Conservation (phyloP, 2,888 invertebrate species). For the Euplagia quadripunctaria region DNA sequence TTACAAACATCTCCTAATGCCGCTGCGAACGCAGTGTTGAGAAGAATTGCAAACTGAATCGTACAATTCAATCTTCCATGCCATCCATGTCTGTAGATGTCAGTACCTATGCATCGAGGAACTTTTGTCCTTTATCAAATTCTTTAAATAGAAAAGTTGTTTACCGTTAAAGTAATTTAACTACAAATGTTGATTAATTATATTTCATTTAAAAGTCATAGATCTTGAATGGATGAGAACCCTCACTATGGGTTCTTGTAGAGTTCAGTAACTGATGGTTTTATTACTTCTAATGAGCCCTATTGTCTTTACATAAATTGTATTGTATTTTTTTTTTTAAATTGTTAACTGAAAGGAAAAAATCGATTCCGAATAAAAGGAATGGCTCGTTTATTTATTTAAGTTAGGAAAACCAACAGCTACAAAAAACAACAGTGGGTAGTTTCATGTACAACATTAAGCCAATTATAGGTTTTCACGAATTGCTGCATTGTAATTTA, state of each 20-base stretch:
- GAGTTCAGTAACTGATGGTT: too few relatives aligned
- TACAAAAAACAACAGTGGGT: too few relatives aligned
- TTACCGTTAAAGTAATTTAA: background rate
- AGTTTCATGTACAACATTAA: too few relatives aligned
- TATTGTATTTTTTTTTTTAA: background rate
- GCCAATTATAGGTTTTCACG: too few relatives aligned
- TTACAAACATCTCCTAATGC: slow-evolving; percentile 37
- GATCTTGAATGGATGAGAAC: too few relatives aligned
- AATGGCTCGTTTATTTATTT: too few relatives aligned
- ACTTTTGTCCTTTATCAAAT: slow-evolving; percentile 10
- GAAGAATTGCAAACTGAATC: slow-evolving; percentile 33
- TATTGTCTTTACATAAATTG: background rate
- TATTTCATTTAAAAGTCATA: background rate
- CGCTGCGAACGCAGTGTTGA: slow-evolving; percentile 27
- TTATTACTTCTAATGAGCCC: background rate
- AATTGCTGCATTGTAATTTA: too few relatives aligned
- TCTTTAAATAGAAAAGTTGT: background rate
- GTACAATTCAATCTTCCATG: slow-evolving; percentile 27
- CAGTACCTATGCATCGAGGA: slow-evolving; percentile 1
- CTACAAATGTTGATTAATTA: background rate
- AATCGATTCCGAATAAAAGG: too few relatives aligned
- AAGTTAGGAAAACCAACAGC: too few relatives aligned
- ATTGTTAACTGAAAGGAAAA: too few relatives aligned
- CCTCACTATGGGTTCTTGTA: too few relatives aligned
- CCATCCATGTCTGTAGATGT: slow-evolving; percentile 2